phyloP scores from a whole-genome alignment of 2,797 vertebrate species.

The Erithacus rubecula region DNA sequence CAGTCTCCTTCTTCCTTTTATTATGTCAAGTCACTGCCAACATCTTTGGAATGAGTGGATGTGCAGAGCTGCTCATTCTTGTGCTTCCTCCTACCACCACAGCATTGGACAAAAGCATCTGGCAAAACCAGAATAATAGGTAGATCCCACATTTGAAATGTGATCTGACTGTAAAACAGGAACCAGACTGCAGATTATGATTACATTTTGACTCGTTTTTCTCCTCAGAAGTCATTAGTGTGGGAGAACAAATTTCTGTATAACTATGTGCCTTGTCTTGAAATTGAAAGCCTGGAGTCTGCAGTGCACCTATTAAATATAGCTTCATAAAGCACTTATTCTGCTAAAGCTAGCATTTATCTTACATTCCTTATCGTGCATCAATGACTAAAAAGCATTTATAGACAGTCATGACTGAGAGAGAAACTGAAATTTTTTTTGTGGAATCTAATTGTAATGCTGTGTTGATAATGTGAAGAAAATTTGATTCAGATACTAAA shows the following conservation, averaged over 20 bases:
- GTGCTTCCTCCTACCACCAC: neutral
- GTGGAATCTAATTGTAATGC: neutral
- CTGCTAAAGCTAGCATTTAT: neutral
- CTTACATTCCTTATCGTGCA: neutral
- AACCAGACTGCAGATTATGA: neutral
- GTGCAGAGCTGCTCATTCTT: neutral
- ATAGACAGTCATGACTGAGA: neutral
- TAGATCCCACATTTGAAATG: neutral
- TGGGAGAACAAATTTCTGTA: neutral
- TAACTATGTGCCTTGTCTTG: neutral
- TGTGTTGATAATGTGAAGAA: neutral
- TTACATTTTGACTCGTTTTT: neutral
- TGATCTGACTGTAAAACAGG: neutral
- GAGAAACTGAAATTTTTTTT: neutral
- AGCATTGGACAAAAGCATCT: neutral
- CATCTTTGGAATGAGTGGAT: neutral
- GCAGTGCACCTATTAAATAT: neutral
- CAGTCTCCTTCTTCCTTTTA: neutral
- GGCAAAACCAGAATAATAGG: neutral
- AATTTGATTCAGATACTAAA: neutral
- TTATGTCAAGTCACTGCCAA: neutral
- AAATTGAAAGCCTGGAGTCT: neutral
- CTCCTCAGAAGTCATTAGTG: neutral
- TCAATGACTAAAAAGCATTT: neutral
- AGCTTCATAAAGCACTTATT: neutral